A percentile compares a stretch with the other conserved stretches of the same genome.
phyloP scores from a whole-genome alignment of 92 coral and sea anemone genomes.

The Paramuricea clavata region DNA sequence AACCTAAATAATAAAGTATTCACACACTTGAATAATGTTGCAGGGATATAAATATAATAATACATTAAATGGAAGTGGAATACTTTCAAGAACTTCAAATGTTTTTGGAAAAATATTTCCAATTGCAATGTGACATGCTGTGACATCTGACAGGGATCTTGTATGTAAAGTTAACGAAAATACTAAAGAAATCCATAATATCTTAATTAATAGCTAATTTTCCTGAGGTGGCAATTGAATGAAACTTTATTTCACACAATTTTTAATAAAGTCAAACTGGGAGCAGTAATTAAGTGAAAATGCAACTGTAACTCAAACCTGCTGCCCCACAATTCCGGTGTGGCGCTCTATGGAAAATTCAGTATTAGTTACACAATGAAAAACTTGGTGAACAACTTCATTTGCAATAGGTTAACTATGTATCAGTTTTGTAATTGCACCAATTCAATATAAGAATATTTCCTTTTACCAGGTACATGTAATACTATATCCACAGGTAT shows the following conservation, averaged over 20 bases:
- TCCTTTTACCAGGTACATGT: too few relatives aligned
- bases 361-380: neutral
- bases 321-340: too few relatives aligned
- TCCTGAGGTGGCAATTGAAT: slow-evolving; percentile 20
- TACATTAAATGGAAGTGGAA: slow-evolving; percentile 34
- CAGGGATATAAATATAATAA: neutral
- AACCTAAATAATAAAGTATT: neutral
- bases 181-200: neutral
- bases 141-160: slow-evolving; percentile 31
- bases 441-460: too few relatives aligned
- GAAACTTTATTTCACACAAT: slow-evolving; percentile 14
- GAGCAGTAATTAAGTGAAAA: too few relatives aligned
- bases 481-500: too few relatives aligned
- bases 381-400: neutral
- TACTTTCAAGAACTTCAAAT: slow-evolving; percentile 17
- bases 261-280: slow-evolving; percentile 14
- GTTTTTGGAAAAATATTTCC: neutral
- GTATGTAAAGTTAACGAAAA: slow-evolving; percentile 3
- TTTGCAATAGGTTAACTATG: neutral
- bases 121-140: neutral
- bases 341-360: slow-evolving; percentile 11
- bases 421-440: too few relatives aligned
- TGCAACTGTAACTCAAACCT: too few relatives aligned
- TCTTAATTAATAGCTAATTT: neutral
- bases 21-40: neutral